Percentiles rank a stretch among this genome's conserved stretches.
Conservation (phyloP, 1,140 invertebrate genomes). For the Sinella curviseta region DNA sequence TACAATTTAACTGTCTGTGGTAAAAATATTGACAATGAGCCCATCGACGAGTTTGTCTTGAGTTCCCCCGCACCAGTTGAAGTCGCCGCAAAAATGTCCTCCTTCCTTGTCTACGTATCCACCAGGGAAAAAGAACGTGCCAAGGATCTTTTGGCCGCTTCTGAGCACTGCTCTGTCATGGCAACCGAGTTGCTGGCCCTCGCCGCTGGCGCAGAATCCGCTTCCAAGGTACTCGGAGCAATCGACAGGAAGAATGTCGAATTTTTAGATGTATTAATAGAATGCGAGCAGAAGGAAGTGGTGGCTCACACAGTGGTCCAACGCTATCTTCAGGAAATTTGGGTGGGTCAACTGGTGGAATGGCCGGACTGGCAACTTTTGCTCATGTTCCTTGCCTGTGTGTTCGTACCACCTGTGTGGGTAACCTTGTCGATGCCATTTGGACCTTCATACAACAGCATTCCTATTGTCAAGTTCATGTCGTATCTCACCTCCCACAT, state of each 20-base stretch:
- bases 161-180: constrained; percentile 80
- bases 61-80: constrained; percentile 96
- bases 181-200: constrained; percentile 92
- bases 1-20: constrained; percentile 98
- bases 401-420: constrained; percentile 93
- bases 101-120: constrained; percentile 82
- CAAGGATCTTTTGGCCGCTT: constrained; percentile 90
- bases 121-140: constrained; percentile 96
- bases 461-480: constrained; percentile 98
- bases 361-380: constrained; percentile 94
- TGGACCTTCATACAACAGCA: constrained; percentile 89
- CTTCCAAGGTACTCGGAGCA: constrained; percentile 84
- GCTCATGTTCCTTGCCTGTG: constrained; percentile 83
- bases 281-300: constrained; percentile 13
- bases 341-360: constrained; percentile 89
- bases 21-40: constrained; percentile 92
- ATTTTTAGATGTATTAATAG: constrained; percentile 91
- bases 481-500: constrained; percentile 97
- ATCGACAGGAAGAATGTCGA: constrained; percentile 87
- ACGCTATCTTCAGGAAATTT: constrained; percentile 89
- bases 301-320: constrained; percentile 67
- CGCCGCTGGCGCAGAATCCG: constrained; percentile 88
- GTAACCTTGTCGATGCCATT: constrained; percentile 90
- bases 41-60: constrained; percentile 94
- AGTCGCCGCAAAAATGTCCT: constrained; percentile 94